Evolutionary conservation across 2,113 vertebrate genomes (phyloP).

Genomic region (Rallus limicola): DNA sequence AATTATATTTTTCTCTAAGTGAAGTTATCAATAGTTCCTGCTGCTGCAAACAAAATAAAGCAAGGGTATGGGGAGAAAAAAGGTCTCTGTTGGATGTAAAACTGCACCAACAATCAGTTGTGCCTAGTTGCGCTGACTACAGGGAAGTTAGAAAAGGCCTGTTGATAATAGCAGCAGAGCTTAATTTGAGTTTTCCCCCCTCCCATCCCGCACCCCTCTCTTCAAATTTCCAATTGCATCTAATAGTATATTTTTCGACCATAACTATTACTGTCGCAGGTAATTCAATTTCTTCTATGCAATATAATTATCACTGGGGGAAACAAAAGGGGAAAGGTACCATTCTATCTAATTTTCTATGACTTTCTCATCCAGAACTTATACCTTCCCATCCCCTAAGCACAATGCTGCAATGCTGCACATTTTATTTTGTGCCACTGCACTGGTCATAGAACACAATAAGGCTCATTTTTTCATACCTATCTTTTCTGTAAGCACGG

Average conservation of each 20-base stretch:
- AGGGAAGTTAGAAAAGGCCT: slow-evolving; percentile 6
- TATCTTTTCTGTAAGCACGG: slow-evolving; percentile 49
- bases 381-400: not conserved
- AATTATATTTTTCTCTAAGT: not conserved
- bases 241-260: slow-evolving; percentile 34
- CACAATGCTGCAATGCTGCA: not conserved
- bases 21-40: not conserved
- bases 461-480: slow-evolving; percentile 48
- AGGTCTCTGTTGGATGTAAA: not conserved
- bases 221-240: not conserved
- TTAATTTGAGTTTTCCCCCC: not conserved
- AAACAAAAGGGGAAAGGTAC: slow-evolving; percentile 21
- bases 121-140: not conserved
- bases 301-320: slow-evolving; percentile 60
- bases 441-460: slow-evolving; percentile 54
- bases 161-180: not conserved
- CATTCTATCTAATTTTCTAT: slow-evolving; percentile 60
- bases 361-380: slow-evolving; percentile 57
- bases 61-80: not conserved
- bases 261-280: not conserved
- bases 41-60: not conserved
- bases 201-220: fast-evolving
- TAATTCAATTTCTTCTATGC: slow-evolving; percentile 42
- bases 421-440: slow-evolving; percentile 62
- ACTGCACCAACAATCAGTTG: not conserved